phyloP scores from a whole-genome alignment of 2,888 invertebrate species.

The Lasioglossum marginatum region DNA sequence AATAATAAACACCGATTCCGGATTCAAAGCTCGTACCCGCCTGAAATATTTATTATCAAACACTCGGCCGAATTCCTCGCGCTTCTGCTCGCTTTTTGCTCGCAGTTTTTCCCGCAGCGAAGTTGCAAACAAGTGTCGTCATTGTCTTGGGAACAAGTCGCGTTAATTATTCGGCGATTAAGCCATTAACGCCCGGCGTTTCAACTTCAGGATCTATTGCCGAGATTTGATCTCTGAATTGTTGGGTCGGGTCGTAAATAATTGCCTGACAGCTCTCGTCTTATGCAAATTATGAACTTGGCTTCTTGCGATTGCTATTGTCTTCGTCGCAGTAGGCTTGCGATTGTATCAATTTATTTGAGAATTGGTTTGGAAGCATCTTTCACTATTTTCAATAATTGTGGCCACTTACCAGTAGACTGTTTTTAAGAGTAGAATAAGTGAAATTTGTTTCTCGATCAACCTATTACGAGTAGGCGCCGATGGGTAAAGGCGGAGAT shows the following conservation, averaged over 20 bases:
- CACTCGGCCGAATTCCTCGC: background rate
- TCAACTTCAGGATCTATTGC: background rate
- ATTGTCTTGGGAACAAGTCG: background rate
- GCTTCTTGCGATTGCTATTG: background rate
- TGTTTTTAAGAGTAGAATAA: no score
- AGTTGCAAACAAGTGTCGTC: background rate
- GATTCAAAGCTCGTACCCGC: background rate
- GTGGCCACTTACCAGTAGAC: no score
- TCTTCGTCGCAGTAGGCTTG: background rate
- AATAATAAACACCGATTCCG: constrained; percentile 1
- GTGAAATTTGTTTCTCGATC: no score
- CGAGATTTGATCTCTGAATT: background rate
- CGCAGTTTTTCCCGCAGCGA: background rate
- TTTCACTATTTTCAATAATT: no score
- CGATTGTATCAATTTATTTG: no score
- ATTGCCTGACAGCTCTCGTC: background rate
- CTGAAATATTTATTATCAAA: constrained; percentile 8
- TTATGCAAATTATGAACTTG: background rate
- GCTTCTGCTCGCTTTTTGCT: background rate
- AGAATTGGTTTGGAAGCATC: no score
- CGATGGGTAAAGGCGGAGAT: no score
- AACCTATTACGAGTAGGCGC: no score
- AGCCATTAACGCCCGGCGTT: background rate
- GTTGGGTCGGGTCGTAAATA: background rate
- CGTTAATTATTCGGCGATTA: constrained; percentile 16